Conservation (phyloP, 1,140 invertebrate species). For the Drosophila pectinifera region DNA sequence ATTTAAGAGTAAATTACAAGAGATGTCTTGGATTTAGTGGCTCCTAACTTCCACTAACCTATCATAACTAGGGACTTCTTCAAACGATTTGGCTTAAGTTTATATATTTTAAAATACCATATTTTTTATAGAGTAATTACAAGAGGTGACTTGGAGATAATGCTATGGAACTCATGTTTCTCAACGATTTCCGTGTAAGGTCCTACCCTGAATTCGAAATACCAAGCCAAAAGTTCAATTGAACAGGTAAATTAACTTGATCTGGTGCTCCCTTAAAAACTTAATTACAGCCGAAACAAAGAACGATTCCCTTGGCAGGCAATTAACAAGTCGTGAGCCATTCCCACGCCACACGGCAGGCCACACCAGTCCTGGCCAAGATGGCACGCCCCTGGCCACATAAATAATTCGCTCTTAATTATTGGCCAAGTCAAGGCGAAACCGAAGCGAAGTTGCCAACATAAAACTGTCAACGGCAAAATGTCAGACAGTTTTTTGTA, state of each 20-base stretch:
- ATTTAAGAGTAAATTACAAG: not conserved
- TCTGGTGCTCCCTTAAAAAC: constrained; percentile 10
- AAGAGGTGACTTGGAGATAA: not conserved
- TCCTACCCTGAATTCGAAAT: constrained; percentile 18
- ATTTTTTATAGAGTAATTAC: not conserved
- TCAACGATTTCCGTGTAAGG: not conserved
- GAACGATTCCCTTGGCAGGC: constrained; percentile 36
- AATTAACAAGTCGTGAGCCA: constrained; percentile 38
- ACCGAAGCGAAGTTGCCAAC: constrained; percentile 25
- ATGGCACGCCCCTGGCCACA: constrained; percentile 49
- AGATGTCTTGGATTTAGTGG: not conserved
- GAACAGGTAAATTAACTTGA: constrained; percentile 24
- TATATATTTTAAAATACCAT: fast-evolving
- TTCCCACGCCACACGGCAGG: constrained; percentile 43
- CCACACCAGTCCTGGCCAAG: constrained; percentile 24
- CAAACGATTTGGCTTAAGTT: fast-evolving
- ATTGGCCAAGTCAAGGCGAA: constrained; percentile 39
- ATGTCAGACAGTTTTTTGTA: constrained; percentile 61
- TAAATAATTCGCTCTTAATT: constrained; percentile 70
- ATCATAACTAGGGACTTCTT: not conserved
- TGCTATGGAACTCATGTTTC: not conserved
- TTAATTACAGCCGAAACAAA: constrained; percentile 9
- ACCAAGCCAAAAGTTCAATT: constrained; percentile 33
- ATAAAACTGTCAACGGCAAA: constrained; percentile 75
- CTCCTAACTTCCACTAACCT: not conserved